Conservation (phyloP, 2,888 invertebrate species). For the Drosophila eohydei region DNA sequence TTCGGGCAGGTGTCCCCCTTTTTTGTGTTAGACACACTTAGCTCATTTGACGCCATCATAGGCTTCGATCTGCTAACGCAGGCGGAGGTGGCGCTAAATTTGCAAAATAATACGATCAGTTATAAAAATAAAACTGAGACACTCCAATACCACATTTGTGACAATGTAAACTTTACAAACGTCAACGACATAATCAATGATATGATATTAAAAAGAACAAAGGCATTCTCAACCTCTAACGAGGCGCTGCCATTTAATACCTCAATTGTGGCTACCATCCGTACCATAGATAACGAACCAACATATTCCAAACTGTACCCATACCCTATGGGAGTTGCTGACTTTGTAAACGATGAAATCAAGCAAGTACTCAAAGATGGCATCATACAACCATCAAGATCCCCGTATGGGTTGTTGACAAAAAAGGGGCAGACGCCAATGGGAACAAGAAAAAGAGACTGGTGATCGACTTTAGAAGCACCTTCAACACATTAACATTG, state of each 20-base stretch:
- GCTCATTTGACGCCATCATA: neutral
- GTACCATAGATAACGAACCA: neutral
- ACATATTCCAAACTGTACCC: neutral
- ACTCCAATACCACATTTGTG: too few relatives aligned
- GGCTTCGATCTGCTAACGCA: conserved; percentile 4
- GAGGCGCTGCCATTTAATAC: too few relatives aligned
- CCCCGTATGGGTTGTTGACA: neutral
- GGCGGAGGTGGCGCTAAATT: neutral
- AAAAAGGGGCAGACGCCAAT: conserved; percentile 1
- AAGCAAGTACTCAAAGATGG: too few relatives aligned
- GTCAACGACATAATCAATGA: neutral
- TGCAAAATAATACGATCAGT: neutral
- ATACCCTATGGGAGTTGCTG: too few relatives aligned
- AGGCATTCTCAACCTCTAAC: neutral
- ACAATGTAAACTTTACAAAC: neutral
- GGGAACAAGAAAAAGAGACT: neutral
- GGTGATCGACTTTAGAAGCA: neutral
- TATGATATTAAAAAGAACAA: neutral
- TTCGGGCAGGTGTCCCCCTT: neutral
- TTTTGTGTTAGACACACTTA: neutral
- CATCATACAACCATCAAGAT: neutral
- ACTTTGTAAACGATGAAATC: too few relatives aligned
- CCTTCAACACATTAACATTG: too few relatives aligned
- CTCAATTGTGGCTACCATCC: too few relatives aligned
- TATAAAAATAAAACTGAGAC: too few relatives aligned